Percentiles rank a stretch among this genome's conserved stretches.
phyloP scores from a whole-genome alignment of 2,888 invertebrate species.

The Drosophila nigritarsus region DNA sequence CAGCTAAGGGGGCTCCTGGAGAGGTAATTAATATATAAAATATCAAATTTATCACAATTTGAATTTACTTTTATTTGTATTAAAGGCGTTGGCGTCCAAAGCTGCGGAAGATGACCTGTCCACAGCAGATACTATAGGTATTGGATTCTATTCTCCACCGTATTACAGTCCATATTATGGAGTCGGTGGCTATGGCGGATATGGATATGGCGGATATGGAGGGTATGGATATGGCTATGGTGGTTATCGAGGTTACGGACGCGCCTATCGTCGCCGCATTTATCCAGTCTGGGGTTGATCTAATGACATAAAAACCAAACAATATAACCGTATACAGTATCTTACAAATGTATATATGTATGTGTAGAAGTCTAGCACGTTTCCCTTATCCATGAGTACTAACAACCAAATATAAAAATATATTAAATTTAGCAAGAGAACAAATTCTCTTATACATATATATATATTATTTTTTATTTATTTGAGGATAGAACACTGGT shows the following conservation, averaged over 20 bases:
- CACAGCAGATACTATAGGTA: slow-evolving; percentile 66
- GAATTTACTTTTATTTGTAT: background rate
- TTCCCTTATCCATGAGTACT: slow-evolving; percentile 10
- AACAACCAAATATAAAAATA: slow-evolving; percentile 35
- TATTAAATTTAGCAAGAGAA: background rate
- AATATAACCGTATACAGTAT: slow-evolving; percentile 11
- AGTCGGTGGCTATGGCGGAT: slow-evolving; percentile 48
- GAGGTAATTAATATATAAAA: slow-evolving; percentile 46
- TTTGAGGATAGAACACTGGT: background rate
- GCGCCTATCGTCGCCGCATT: slow-evolving; percentile 68
- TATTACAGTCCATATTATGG: slow-evolving; percentile 65
- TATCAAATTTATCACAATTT: background rate
- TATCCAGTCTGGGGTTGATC: slow-evolving; percentile 64
- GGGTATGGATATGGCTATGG: slow-evolving; percentile 59
- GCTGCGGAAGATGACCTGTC: slow-evolving; percentile 55
- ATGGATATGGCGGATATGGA: slow-evolving; percentile 64
- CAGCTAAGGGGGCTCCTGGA: slow-evolving; percentile 42
- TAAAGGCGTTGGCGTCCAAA: slow-evolving; percentile 20
- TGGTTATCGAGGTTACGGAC: slow-evolving; percentile 50
- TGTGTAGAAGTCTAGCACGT: background rate
- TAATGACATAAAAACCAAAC: background rate
- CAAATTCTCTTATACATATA: background rate
- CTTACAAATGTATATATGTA: slow-evolving; percentile 6
- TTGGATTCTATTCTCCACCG: slow-evolving; percentile 61
- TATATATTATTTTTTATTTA: background rate